Percentiles rank a stretch among this genome's conserved stretches.
phyloP scores from a whole-genome alignment of 1,140 invertebrate genomes.

The Drosophila bocki region DNA sequence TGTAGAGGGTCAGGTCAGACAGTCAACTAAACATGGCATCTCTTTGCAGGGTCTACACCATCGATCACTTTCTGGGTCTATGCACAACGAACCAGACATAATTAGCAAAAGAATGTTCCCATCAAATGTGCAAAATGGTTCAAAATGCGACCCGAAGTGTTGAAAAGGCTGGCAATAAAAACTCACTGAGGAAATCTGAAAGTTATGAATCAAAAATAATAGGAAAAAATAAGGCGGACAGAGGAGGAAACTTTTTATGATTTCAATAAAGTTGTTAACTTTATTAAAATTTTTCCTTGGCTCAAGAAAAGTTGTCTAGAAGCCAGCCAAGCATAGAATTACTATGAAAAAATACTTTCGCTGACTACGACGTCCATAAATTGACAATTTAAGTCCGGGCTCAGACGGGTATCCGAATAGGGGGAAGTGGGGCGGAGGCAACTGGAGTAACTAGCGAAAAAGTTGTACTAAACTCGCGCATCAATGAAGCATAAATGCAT shows the following conservation, averaged over 20 bases:
- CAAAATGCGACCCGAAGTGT: constrained; percentile 37
- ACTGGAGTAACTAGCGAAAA: constrained; percentile 40
- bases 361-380: constrained; percentile 72
- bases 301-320: constrained; percentile 74
- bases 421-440: constrained; percentile 23
- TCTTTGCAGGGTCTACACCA: neutral
- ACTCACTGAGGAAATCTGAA: constrained; percentile 59
- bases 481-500: constrained; percentile 81
- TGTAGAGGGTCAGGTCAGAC: constrained; percentile 59
- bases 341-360: constrained; percentile 79
- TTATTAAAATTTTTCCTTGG: constrained; percentile 81
- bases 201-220: constrained; percentile 59
- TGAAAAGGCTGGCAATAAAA: constrained; percentile 60
- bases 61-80: constrained; percentile 27
- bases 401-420: constrained; percentile 28
- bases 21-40: constrained; percentile 37
- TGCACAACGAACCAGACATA: constrained; percentile 72
- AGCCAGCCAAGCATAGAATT: constrained; percentile 81
- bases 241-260: constrained; percentile 64
- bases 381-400: constrained; percentile 79
- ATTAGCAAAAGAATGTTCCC: constrained; percentile 78
- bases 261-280: constrained; percentile 83
- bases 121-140: constrained; percentile 74
- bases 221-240: constrained; percentile 6
- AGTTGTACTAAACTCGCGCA: constrained; percentile 65